Evolutionary conservation across 1,140 invertebrate genomes (phyloP).

Genomic region (Drosophila fuyamai): DNA sequence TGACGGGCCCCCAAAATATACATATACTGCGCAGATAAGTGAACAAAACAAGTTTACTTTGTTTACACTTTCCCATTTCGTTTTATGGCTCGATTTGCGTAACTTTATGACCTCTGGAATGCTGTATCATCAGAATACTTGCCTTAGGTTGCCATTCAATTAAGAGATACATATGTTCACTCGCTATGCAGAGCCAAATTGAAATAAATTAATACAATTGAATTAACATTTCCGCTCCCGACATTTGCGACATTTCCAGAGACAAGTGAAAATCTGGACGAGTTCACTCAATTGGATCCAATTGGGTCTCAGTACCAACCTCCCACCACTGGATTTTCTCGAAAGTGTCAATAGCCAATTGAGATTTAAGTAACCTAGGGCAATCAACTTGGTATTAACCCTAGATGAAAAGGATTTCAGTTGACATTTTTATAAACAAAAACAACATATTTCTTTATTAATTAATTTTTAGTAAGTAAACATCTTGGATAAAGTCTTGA

Average conservation of each 20-base stretch:
- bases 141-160: constrained; percentile 17
- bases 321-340: constrained; percentile 2
- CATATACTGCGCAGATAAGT: constrained; percentile 27
- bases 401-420: not conserved
- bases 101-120: constrained; percentile 42
- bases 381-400: constrained; percentile 38
- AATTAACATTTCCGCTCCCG: constrained; percentile 65
- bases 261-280: constrained; percentile 34
- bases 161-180: constrained; percentile 16
- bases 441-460: too few species aligned
- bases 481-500: not conserved
- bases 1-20: constrained; percentile 38
- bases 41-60: constrained; percentile 26
- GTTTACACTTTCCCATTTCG: constrained; percentile 44
- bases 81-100: constrained; percentile 25
- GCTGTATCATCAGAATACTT: constrained; percentile 18
- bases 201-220: constrained; percentile 64
- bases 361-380: constrained; percentile 40
- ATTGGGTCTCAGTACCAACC: constrained; percentile 31
- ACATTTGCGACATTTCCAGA: constrained; percentile 30
- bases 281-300: constrained; percentile 56
- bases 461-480: too few species aligned
- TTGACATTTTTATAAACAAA: too few species aligned
- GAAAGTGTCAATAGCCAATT: constrained; percentile 33
- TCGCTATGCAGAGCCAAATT: constrained; percentile 30